phyloP scores from a whole-genome alignment of 1,140 invertebrate species.

The Metaphire vulgaris region DNA sequence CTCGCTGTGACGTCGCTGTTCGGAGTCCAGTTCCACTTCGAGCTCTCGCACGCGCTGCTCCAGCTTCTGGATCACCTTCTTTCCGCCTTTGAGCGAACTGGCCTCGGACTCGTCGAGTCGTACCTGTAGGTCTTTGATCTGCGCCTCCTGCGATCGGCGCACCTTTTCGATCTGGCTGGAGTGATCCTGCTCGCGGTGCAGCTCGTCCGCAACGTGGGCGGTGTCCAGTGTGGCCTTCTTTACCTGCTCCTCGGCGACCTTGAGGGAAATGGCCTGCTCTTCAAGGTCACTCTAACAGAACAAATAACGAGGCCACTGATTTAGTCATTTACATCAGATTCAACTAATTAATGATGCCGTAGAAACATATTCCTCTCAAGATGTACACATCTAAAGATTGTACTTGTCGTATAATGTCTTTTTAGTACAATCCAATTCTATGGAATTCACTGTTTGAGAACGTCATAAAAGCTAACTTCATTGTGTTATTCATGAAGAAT shows the following conservation, averaged over 20 bases:
- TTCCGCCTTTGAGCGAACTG: constrained; percentile 94
- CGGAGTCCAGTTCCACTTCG: constrained; percentile 93
- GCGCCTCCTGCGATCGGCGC: constrained; percentile 89
- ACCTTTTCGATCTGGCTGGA: constrained; percentile 95
- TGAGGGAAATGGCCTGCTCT: constrained; percentile 48
- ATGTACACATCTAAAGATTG: too few relatives aligned
- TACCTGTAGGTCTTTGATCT: constrained; percentile 92
- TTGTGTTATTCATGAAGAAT: too few relatives aligned
- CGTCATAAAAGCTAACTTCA: too few relatives aligned
- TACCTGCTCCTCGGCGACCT: constrained; percentile 42
- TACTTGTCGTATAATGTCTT: too few relatives aligned
- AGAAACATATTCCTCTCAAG: too few relatives aligned
- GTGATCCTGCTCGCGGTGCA: constrained; percentile 96
- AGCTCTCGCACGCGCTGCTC: constrained; percentile 63
- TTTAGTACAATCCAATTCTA: too few relatives aligned
- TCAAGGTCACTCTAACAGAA: constrained; percentile 48
- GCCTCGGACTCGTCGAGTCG: constrained; percentile 91
- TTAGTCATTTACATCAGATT: too few relatives aligned
- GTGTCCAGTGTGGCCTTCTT: constrained; percentile 94
- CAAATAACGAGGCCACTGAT: too few relatives aligned
- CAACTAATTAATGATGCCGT: too few relatives aligned
- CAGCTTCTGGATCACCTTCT: constrained; percentile 64
- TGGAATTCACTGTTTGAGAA: too few relatives aligned
- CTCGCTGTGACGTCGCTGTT: constrained; percentile 83
- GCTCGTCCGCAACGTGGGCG: constrained; percentile 90